A percentile compares a stretch with the other conserved stretches of the same genome.
These are phyloP conservation scores for Zygogramma bicolorata DNA, from an alignment of 2,888 invertebrate species.

Conservation along the genomic window DNA sequence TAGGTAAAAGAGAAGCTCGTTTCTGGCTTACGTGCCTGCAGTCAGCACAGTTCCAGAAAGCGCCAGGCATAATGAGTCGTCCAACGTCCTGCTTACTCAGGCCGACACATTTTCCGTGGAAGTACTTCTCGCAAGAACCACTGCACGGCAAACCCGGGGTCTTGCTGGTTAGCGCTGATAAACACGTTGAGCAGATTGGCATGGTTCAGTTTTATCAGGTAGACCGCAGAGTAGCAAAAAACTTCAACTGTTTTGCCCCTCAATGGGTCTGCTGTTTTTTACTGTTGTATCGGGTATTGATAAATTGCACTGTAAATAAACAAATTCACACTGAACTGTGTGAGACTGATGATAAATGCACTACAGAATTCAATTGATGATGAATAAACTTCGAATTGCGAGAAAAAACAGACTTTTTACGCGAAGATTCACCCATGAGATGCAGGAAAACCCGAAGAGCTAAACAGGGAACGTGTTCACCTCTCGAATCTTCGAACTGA, in stretches of 20 bases:
- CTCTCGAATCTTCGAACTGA: no score
- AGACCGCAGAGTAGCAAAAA: background rate
- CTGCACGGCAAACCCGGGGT: constrained; percentile 4
- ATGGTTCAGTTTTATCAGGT: constrained; percentile 3
- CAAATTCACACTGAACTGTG: constrained; percentile 1
- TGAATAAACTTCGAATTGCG: background rate
- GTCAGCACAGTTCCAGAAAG: background rate
- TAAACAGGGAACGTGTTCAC: no score
- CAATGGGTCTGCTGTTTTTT: no score
- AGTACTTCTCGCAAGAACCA: constrained; percentile 10
- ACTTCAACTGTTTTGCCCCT: background rate
- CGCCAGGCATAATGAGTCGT: background rate
- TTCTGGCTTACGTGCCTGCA: no score
- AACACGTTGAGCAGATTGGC: background rate
- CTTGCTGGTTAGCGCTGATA: background rate
- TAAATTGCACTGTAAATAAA: constrained; percentile 5
- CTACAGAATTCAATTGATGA: background rate
- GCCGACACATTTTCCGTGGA: background rate
- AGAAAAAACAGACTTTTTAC: background rate
- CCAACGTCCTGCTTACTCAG: background rate
- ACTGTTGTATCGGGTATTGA: constrained; percentile 4
- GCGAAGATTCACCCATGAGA: no score
- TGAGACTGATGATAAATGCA: background rate
- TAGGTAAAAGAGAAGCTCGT: no score
- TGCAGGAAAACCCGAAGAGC: no score